phyloP scores from a whole-genome alignment of 2,888 invertebrate genomes.

The Drosophila barbarae region DNA sequence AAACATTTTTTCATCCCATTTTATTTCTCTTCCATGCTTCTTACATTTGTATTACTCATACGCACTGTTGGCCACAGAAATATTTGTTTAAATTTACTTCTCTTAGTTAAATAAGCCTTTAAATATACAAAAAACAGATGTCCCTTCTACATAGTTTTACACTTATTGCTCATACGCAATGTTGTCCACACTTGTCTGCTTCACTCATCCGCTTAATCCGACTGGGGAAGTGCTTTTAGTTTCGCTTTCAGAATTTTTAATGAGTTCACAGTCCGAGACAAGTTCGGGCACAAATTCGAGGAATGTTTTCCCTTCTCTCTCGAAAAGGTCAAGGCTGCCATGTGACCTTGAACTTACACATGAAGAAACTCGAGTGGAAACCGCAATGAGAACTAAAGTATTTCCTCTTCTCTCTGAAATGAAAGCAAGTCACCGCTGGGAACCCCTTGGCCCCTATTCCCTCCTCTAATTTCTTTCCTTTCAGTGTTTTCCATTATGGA shows the following conservation, averaged over 20 bases:
- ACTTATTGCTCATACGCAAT: conserved; percentile 22
- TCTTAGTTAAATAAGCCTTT: too few relatives aligned
- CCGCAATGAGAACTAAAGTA: conserved; percentile 4
- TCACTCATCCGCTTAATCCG: conserved; percentile 4
- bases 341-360: conserved; percentile 36
- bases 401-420: background rate
- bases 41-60: background rate
- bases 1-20: too few relatives aligned
- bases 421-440: background rate
- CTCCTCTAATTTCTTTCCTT: conserved; percentile 8
- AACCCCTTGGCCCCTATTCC: background rate
- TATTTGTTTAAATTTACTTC: too few relatives aligned
- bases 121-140: background rate
- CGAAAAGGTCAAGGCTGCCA: conserved; percentile 29
- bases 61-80: background rate
- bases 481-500: conserved; percentile 7
- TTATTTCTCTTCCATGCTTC: too few relatives aligned
- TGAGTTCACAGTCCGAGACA: conserved; percentile 20
- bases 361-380: conserved; percentile 11
- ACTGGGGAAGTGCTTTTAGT: conserved; percentile 25
- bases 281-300: conserved; percentile 22
- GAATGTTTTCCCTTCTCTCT: conserved; percentile 9
- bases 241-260: conserved; percentile 26
- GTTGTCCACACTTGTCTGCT: background rate
- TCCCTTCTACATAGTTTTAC: too few relatives aligned